Conservation (phyloP, 2,888 invertebrate species). For the Synanthedon myopaeformis region DNA sequence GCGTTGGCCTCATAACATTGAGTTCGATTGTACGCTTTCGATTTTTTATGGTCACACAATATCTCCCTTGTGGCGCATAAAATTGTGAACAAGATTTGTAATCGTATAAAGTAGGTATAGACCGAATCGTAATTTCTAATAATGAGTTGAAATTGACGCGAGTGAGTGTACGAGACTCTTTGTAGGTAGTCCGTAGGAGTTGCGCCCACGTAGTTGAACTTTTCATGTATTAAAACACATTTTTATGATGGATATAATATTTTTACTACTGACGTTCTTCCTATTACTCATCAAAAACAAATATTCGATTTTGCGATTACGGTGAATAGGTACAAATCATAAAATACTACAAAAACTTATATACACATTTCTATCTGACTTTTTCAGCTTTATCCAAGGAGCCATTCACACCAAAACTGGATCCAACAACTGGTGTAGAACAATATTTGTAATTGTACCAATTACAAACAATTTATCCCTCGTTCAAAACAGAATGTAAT, state of each 20-base stretch:
- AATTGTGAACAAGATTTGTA: slow-evolving; percentile 8
- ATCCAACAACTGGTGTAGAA: too few relatives aligned
- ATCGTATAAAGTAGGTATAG: slow-evolving; percentile 26
- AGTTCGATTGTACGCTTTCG: background rate
- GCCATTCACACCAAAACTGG: too few relatives aligned
- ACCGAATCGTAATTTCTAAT: slow-evolving; percentile 40
- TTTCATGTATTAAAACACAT: too few relatives aligned
- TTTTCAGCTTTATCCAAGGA: too few relatives aligned
- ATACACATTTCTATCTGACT: too few relatives aligned
- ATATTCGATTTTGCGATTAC: background rate
- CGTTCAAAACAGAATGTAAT: too few relatives aligned
- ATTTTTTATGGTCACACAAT: background rate
- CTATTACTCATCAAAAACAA: background rate
- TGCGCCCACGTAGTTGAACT: background rate
- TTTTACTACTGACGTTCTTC: background rate
- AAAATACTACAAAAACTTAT: too few relatives aligned
- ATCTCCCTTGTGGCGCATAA: background rate
- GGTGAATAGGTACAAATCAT: too few relatives aligned
- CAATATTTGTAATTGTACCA: too few relatives aligned
- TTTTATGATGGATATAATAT: too few relatives aligned
- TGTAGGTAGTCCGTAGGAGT: slow-evolving; percentile 7
- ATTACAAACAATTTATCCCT: too few relatives aligned
- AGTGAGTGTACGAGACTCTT: slow-evolving; percentile 25
- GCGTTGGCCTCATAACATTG: slow-evolving; percentile 1
- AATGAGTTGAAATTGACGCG: slow-evolving; percentile 32